Evolutionary conservation across 2,797 vertebrate species (phyloP), one percentile per base, ranked within the genome.

Genomic region (Champsocephalus gunnari): DNA sequence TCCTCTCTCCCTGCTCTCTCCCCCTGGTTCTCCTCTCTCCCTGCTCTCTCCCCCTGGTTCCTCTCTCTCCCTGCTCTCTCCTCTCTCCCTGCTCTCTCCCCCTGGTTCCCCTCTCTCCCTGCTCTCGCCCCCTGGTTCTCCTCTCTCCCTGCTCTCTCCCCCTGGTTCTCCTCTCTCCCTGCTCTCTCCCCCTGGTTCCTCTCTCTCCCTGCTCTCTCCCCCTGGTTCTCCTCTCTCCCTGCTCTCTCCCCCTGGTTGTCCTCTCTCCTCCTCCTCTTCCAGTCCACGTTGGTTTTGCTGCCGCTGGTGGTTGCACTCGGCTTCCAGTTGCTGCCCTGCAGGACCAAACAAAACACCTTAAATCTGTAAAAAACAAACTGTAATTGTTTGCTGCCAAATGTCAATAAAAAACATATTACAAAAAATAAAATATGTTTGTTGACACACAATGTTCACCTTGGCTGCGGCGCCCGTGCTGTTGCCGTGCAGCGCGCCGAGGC

Each of bases 311-410:
- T n/a, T 5, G 44, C 17, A 14, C 13, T 19, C 4, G 66, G 12
- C 59, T 5, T 77, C 68, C 60, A 47, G 47, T 5, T 57, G 60
- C 41, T 58, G 47, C 9, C 66, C 83, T 86, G 51, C 61, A 51
- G 50, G 3, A 60, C n/a, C 19, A 41, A 38, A 56, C 12, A 56
- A 21, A 66, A 28, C 21, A 24, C 5, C 0, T 38, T 38, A 38
- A 38, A 38, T 38, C 34, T 38, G 21, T 21, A 21, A 21, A 21
- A 21, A 2, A 28, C 5, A 28, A 28, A 28, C 28, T 5, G 4
- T 28, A 28, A 28, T 28, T 28, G 28, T 28, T 28, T 28, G 28
- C 28, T 28, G 28, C 28, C 4, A 28, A 28, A 28, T 28, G 28
- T 28, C 28, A 28, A 28, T 28, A 28, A 5, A 28, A 28, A 28